Evolutionary conservation across 1,140 invertebrate genomes (phyloP), one percentile per base, ranked within the genome.

Genomic region (Colletes latitarsis): DNA sequence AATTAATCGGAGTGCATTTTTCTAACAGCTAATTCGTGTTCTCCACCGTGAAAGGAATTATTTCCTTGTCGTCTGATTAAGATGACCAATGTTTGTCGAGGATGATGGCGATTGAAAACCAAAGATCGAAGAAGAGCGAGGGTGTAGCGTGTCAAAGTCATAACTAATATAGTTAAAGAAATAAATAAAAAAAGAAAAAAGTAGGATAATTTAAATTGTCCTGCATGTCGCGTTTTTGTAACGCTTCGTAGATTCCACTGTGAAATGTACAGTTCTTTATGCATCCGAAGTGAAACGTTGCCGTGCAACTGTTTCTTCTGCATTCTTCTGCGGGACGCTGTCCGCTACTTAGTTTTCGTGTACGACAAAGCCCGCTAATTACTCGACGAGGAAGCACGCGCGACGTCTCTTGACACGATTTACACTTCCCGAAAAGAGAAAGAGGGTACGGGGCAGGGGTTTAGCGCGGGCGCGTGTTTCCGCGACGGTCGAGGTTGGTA

Each of bases 351-450:
- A 63, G n/a, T 52, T 62, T 41, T 46, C 46, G 68, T 17, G 30
- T 14, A 78, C 68, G 57, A 78, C 68, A 78, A 72, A 78, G 74
- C 79, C 12, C 58, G 62, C 58, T 82, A 85, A 82, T 82, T 86
- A 86, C 60, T 60, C 46, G 83, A 4, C 21, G 30, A n/a, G 71
- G 69, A 55, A 52, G 64, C 46, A 49, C 62, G 19, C 30, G 19
- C 21, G 21, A n/a, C n/a, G 55, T 71, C 74, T 41, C 79, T 84
- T 76, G 77, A 84, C 77, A 82, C 60, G 64, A 87, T 87, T 79
- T 82, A 75, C 74, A 77, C 70, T 70, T 80, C 12, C 58, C 75
- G 73, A 68, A 77, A 73, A 63, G 14, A 69, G 68, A 41, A 70
- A 76, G 55, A 73, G 14, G 67, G 55, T 9, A 46, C 43, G 43